Conservation (phyloP, 1,140 invertebrate species). For the Kradibia gibbosae region DNA sequence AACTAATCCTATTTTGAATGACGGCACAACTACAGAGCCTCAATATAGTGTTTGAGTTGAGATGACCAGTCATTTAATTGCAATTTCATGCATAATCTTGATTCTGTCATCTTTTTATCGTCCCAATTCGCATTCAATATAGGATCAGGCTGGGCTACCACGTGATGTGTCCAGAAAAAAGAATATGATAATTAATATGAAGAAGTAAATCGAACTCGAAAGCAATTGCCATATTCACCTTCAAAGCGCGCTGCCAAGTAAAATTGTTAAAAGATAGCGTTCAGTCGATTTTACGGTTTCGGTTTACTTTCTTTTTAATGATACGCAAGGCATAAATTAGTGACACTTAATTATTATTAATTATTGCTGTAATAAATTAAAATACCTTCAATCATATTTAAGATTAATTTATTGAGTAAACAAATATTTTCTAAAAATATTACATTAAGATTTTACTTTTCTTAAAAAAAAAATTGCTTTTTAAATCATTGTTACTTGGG, state of each 20-base stretch:
- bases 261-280: neutral
- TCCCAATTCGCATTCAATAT: neutral
- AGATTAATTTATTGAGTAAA: too few relatives aligned
- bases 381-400: too few relatives aligned
- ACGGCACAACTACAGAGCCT: neutral
- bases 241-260: neutral
- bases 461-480: too few relatives aligned
- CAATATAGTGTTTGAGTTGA: neutral
- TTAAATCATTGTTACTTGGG: too few relatives aligned
- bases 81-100: neutral
- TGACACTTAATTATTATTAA: too few relatives aligned
- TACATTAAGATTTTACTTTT: too few relatives aligned
- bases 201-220: neutral
- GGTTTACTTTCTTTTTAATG: neutral
- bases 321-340: too few relatives aligned
- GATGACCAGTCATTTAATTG: neutral
- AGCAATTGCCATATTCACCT: neutral
- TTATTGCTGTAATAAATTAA: neutral
- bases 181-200: neutral
- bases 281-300: neutral
- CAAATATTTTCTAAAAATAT: too few relatives aligned
- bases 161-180: neutral
- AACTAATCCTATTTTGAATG: neutral
- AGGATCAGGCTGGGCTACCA: neutral
- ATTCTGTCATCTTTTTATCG: neutral